These are phyloP conservation scores for Dynastes maya DNA, from an alignment of 2,888 invertebrate genomes.

Conservation along the genomic window DNA sequence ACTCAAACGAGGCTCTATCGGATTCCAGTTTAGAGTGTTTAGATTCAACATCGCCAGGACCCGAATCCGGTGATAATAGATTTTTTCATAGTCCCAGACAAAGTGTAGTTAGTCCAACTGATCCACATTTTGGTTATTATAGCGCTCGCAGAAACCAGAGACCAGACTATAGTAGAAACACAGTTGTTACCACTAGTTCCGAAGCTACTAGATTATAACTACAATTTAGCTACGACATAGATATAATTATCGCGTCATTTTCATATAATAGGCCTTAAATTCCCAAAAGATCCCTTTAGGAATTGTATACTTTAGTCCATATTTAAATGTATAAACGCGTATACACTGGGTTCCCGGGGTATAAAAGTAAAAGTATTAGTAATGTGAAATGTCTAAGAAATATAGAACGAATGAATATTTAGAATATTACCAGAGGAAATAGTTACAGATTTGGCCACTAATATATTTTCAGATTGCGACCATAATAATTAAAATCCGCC, in stretches of 20 bases:
- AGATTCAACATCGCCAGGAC: conserved; percentile 66
- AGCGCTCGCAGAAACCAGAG: conserved; percentile 70
- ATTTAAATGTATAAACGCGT: too few species aligned
- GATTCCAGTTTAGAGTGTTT: conserved; percentile 84
- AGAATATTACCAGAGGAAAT: too few species aligned
- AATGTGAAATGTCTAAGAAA: too few species aligned
- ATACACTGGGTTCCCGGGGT: too few species aligned
- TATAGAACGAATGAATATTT: too few species aligned
- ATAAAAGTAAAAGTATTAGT: too few species aligned
- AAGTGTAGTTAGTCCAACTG: conserved; percentile 68
- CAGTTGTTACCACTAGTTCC: conserved; percentile 76
- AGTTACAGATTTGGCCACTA: too few species aligned
- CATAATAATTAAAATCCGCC: too few species aligned
- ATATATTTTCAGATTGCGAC: too few species aligned
- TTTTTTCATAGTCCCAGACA: conserved; percentile 68
- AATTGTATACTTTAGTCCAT: not conserved
- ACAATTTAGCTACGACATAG: conserved; percentile 29
- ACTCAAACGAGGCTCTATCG: conserved; percentile 76
- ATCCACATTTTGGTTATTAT: conserved; percentile 70
- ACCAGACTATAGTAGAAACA: conserved; percentile 70
- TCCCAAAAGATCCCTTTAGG: not conserved
- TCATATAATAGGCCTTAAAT: conserved; percentile 33
- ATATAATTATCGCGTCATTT: conserved; percentile 36
- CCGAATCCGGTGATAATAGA: conserved; percentile 62
- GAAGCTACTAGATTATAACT: conserved; percentile 78